phyloP scores from a whole-genome alignment of 2,888 invertebrate species.

The Cryptocephalus moraei region DNA sequence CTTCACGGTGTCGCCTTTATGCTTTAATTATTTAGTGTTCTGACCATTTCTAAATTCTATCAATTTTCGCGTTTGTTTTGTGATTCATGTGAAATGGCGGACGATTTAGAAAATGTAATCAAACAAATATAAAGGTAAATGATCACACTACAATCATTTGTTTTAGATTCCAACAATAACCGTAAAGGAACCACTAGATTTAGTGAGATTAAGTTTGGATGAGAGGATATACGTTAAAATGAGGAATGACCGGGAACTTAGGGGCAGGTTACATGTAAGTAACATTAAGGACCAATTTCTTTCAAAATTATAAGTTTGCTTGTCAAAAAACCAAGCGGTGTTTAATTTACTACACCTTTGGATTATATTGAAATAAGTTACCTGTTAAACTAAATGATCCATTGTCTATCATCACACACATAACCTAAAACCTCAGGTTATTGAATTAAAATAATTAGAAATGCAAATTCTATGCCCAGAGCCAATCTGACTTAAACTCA shows the following conservation, averaged over 20 bases:
- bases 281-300: background rate
- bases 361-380: too few species aligned
- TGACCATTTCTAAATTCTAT: background rate
- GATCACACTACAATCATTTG: slow-evolving; percentile 1
- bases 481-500: too few species aligned
- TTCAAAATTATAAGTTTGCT: too few species aligned
- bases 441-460: too few species aligned
- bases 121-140: background rate
- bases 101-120: slow-evolving; percentile 29
- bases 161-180: slow-evolving; percentile 75
- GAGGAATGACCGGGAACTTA: slow-evolving; percentile 95
- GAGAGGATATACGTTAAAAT: slow-evolving; percentile 99
- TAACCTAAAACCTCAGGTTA: too few species aligned
- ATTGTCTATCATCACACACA: too few species aligned
- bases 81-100: slow-evolving; percentile 21
- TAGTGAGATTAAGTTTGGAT: slow-evolving; percentile 93
- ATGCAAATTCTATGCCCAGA: too few species aligned
- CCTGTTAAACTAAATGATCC: too few species aligned
- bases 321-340: too few species aligned
- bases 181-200: slow-evolving; percentile 95
- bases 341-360: too few species aligned
- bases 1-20: too few species aligned
- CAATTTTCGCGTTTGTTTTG: background rate
- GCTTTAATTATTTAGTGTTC: too few species aligned
- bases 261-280: slow-evolving; percentile 86